Evolutionary conservation across 2,113 vertebrate species (phyloP).

Genomic region (Eptatretus burgeri): DNA sequence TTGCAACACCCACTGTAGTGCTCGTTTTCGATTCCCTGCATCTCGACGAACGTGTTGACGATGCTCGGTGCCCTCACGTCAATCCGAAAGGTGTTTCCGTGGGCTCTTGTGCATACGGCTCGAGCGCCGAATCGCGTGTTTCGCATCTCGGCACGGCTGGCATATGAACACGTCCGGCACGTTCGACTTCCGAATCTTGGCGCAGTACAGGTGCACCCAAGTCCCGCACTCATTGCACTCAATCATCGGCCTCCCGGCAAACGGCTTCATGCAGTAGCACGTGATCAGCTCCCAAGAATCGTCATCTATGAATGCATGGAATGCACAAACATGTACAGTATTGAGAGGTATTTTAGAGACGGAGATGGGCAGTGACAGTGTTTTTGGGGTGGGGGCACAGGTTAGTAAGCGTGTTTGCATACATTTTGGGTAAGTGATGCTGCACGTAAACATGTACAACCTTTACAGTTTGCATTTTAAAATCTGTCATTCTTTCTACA

Average conservation of each 20-base stretch:
- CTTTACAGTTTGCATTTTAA: too few relatives aligned
- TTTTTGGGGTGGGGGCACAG: too few relatives aligned
- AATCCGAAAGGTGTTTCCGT: slow-evolving; percentile 62
- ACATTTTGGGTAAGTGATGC: too few relatives aligned
- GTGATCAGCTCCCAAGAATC: slow-evolving; percentile 95
- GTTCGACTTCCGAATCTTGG: slow-evolving; percentile 85
- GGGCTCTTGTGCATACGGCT: slow-evolving; percentile 59
- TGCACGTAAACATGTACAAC: too few relatives aligned
- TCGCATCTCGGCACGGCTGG: slow-evolving; percentile 67
- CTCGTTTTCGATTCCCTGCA: too few relatives aligned
- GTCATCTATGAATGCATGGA: slow-evolving; percentile 25
- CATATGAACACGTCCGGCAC: slow-evolving; percentile 81
- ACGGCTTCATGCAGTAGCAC: slow-evolving; percentile 96
- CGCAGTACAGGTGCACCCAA: slow-evolving; percentile 90
- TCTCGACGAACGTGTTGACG: too few relatives aligned
- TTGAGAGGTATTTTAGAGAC: too few relatives aligned
- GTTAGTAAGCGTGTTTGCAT: too few relatives aligned
- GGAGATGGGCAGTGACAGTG: too few relatives aligned
- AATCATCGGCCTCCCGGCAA: slow-evolving; percentile 79
- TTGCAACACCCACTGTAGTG: too few relatives aligned
- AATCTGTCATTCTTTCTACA: too few relatives aligned
- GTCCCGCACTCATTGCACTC: slow-evolving; percentile 80
- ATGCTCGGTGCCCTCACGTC: slow-evolving; percentile 12
- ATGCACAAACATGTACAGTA: too few relatives aligned
- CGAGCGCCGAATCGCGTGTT: slow-evolving; percentile 62